Evolutionary conservation across 2,797 vertebrate species (phyloP), one percentile per base, ranked within the genome.

Genomic region (Lacerta viridis): DNA sequence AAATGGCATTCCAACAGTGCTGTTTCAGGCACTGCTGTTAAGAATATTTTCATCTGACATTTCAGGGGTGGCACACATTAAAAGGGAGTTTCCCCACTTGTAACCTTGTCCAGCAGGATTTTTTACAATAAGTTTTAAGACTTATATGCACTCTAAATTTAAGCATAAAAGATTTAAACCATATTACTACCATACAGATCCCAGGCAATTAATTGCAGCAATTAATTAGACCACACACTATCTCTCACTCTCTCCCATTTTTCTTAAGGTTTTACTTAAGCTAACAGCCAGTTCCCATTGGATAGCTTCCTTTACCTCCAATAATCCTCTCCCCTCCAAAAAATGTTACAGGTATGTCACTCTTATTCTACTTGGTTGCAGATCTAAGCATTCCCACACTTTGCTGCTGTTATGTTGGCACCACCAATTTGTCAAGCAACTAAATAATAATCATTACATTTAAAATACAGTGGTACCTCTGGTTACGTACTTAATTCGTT

Each of bases 1-100:
- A 69, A 87, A 89, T 87, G 84, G 79, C 88, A 90, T 91, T 92
- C 91, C 82, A 91, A 93, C 0, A 88, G 82, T 93, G 89, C 90
- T 92, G 91, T 88, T 50, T 43, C 81, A 92, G 87, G 78, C 75
- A 91, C 25, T 84, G 74, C 39, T 61, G 61, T 81, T 27, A 74
- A 80, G 89, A 50, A 39, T 91, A 33, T 29, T 11, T 93, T 90
- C 29, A 82, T 50, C 25, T 84, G 71, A 82, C 88, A 66, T 68
- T 91, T 88, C 43, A 78, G 93, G 92, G 88, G 86, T 79, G 90
- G 90, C 39, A 88, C 50, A 91, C 27, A 86, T 85, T 89, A 93
- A 95, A 92, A 69, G 93, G 29, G 55, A 80, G 50, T 17, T 3
- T 55, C 46, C 27, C 27, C 3, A 6, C 1, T 27, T 7, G 3